Base-by-base conservation (phyloP, 2,797 vertebrate genomes). In the Lycodopsis pacificus region DNA sequence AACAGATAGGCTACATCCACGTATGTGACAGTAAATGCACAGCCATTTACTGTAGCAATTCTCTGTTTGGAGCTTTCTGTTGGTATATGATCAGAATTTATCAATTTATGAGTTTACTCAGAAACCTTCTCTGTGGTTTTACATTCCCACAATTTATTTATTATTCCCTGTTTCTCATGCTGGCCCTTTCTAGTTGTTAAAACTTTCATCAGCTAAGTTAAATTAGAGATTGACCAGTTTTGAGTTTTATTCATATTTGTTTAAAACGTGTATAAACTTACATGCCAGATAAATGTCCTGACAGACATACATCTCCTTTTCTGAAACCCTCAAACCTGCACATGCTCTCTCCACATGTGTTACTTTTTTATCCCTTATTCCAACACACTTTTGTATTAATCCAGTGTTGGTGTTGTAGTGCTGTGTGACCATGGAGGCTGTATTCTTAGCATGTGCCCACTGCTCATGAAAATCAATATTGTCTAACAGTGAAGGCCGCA, bases 381-480 rank as follows among this genome's bases (percentile, higher is more conserved):
- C 22, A 53, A 71, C 51, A 54, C 54, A 59, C 30, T 57, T 44
- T 27, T 11, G n/a, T 25, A 30, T 32, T 49, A 42, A 63, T 49
- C 0, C 1, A 14, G 32, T 58, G n/a, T 71, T 38, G 4, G 72
- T 79, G 76, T 42, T 22, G 34, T 13, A 15, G 30, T 38, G 49
- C 51, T 51, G 17, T 8, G 46, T 62, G 77, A 12, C 19, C 30
- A 62, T 12, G 44, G 22, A 65, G 54, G 62, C 27, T 67, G 27
- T 49, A 48, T 44, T 48, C 32, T 62, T 40, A 38, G 20, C 46
- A 63, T 46, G 7, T 64, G 44, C 14, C 49, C 34, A 22, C 59
- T 40, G 25, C 70, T 82, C 63, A 65, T 58, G 63, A 57, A 71
- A 83, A 62, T 80, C 67, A 73, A 70, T 79, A 77, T 25, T 34